Base-by-base conservation (phyloP, 1,140 invertebrate species). In the Anadara kagoshimensis region DNA sequence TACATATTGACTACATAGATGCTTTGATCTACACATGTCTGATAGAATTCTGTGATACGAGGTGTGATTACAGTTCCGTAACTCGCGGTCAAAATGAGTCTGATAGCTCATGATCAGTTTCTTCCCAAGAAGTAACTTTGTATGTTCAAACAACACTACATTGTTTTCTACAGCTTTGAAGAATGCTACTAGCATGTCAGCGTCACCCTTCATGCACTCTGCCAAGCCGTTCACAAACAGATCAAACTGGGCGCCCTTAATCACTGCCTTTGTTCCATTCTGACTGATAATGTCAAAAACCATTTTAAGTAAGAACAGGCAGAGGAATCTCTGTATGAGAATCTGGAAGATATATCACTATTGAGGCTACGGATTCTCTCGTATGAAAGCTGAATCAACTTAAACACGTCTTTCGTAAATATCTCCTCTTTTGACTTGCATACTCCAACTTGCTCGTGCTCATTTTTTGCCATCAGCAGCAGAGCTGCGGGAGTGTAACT, bases 401-500 rank as follows among this genome's bases (percentile, higher is more conserved):
- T 57, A 20, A 57, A 57, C 20, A 57, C 56, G 36, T 57, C 56
- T 57, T 57, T 57, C 5, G 26, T 24, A 10, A 57, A 57, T 24
- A 57, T 26, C 12, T 57, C 56, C 22, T 24, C n/a, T 14, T 10
- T 57, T 5, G 36, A 12, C 20, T 57, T 57, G 26, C 24, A 57
- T 24, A 36, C 36, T 29, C 24, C 24, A 24, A 36, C 36, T 57
- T 57, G 24, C 22, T 57, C 56, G 24, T 26, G 22, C 24, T 57
- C 24, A 29, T 36, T 57, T 36, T 57, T 57, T 0, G 56, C 56
- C 26, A 57, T 57, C 24, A 24, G n/a, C 14, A 57, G 56, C 12
- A 57, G 56, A 29, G 56, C 56, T 26, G 26, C 36, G n/a, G 56
- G 56, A 1, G 56, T 57, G 56, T 57, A 57, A 8, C 36, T 57